Evolutionary conservation across 1,140 invertebrate species (phyloP).

Genomic region (Cyclargus thomasi): DNA sequence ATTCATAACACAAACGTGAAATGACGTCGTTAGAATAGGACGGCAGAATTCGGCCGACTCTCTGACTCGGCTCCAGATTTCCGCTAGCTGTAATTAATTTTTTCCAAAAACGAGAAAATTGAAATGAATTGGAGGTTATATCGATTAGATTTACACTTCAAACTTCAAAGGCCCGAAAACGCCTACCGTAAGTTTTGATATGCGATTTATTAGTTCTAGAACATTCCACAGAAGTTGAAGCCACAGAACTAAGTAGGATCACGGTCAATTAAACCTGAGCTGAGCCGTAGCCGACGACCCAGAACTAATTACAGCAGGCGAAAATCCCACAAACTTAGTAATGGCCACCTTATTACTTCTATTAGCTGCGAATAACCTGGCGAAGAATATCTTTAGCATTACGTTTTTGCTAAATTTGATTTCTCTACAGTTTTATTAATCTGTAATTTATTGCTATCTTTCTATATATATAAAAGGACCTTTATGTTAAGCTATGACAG

Average conservation of each 20-base stretch:
- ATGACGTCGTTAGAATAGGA: too few species aligned
- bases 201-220: background rate
- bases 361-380: background rate
- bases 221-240: background rate
- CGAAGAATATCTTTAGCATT: background rate
- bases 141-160: background rate
- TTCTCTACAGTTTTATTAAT: too few species aligned
- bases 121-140: too few species aligned
- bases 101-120: too few species aligned
- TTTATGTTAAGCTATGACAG: too few species aligned
- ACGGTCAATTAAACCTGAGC: conserved; percentile 59
- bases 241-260: conserved; percentile 30
- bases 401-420: background rate
- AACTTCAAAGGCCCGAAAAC: background rate
- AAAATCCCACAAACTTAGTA: conserved; percentile 26
- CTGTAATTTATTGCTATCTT: too few species aligned
- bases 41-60: too few species aligned
- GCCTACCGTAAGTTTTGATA: background rate
- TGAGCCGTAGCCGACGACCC: conserved; percentile 44
- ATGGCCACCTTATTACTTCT: background rate
- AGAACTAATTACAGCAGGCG: conserved; percentile 62
- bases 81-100: background rate
- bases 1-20: too few species aligned
- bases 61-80: too few species aligned
- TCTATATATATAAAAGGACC: too few species aligned